These are phyloP conservation scores for Aspidoscelis tigris DNA, from an alignment of 2,113 vertebrate species.

Conservation along the genomic window DNA sequence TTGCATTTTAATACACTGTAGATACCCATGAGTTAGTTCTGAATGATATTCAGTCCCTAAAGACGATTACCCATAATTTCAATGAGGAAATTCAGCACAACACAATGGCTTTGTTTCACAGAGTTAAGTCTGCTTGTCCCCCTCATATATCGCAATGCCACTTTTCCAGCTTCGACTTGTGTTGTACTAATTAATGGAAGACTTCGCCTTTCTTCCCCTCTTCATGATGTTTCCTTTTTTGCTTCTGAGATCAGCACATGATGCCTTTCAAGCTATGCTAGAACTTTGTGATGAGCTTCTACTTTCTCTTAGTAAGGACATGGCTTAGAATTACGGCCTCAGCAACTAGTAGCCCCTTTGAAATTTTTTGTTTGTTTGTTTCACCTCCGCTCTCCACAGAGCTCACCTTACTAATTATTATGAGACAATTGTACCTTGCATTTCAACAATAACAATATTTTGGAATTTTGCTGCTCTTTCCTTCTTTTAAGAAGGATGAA, in stretches of 20 bases:
- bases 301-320: neutral
- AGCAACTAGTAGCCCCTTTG: conserved; percentile 3
- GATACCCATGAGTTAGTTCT: neutral
- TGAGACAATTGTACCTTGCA: neutral
- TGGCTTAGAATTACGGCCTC: conserved; percentile 10
- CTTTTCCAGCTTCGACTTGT: neutral
- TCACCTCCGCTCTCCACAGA: neutral
- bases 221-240: neutral
- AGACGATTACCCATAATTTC: neutral
- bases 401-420: conserved; percentile 10
- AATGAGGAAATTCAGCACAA: neutral
- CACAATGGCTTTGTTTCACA: neutral
- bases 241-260: conserved; percentile 12
- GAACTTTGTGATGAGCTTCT: neutral
- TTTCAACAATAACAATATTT: neutral
- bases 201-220: neutral
- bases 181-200: conserved; percentile 6
- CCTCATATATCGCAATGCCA: neutral
- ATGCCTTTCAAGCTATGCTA: conserved; percentile 17
- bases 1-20: neutral
- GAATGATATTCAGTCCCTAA: neutral
- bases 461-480: neutral
- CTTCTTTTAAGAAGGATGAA: conserved; percentile 2
- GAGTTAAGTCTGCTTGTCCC: neutral
- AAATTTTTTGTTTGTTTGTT: neutral